Percentiles rank a stretch among this genome's conserved stretches.
phyloP scores from a whole-genome alignment of 2,113 vertebrate species.

The Dicentrarchus labrax region DNA sequence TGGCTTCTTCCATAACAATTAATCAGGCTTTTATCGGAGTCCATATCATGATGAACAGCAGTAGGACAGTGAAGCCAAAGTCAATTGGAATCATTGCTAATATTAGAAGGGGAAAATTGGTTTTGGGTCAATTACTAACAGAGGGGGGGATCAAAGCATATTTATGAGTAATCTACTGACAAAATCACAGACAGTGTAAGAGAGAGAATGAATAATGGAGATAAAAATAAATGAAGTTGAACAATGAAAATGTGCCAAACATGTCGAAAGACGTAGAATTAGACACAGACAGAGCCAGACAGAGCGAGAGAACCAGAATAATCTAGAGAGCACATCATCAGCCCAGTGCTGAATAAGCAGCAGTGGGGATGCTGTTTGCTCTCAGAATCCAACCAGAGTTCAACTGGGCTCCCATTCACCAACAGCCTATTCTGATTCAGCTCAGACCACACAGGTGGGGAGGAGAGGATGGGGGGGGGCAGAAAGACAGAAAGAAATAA shows the following conservation, averaged over 20 bases:
- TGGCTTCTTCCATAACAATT: background rate
- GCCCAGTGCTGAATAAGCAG: conserved; percentile 69
- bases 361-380: conserved; percentile 38
- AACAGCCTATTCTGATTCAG: conserved; percentile 42
- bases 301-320: conserved; percentile 47
- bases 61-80: background rate
- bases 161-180: background rate
- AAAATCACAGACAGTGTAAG: background rate
- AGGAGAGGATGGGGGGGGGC: background rate
- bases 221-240: background rate
- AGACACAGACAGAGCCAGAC: background rate
- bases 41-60: background rate
- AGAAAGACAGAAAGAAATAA: background rate
- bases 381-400: conserved; percentile 41
- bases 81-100: background rate
- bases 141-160: too few relatives aligned
- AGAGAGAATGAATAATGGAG: background rate
- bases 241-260: background rate
- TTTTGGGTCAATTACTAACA: background rate
- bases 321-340: conserved; percentile 37
- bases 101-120: background rate
- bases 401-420: conserved; percentile 35
- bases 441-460: conserved; percentile 35
- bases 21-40: conserved; percentile 3
- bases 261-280: background rate